Percentiles rank a stretch among this genome's conserved stretches.
Evolutionary conservation across 2,113 vertebrate species (phyloP).

Genomic region (Pluvialis apricaria): DNA sequence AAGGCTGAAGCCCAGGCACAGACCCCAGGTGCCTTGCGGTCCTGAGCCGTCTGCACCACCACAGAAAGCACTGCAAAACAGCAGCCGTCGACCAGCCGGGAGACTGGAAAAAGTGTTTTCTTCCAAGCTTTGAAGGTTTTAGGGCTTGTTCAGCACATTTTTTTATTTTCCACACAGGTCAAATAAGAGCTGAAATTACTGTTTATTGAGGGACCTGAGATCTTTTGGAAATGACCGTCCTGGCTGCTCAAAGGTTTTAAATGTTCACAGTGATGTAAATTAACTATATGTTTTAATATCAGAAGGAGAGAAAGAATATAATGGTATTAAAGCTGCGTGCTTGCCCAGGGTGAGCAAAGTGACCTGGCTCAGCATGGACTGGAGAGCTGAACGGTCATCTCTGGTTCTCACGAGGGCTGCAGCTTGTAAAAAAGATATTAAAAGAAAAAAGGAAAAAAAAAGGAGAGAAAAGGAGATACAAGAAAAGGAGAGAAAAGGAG

Average conservation of each 20-base stretch:
- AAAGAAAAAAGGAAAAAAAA: too few species aligned
- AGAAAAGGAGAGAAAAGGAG: too few species aligned
- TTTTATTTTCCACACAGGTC: background rate
- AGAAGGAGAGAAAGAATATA: background rate
- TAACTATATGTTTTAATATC: background rate
- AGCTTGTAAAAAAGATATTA: background rate
- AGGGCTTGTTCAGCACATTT: background rate
- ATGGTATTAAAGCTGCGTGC: background rate
- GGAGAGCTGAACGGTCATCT: background rate
- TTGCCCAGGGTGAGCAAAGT: background rate
- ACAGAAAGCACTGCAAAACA: background rate
- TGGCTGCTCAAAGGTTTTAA: background rate
- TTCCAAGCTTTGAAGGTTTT: background rate
- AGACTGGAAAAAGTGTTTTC: background rate
- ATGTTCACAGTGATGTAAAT: background rate
- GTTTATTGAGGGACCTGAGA: background rate
- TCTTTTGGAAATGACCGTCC: background rate
- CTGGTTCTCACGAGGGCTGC: background rate
- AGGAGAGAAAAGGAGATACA: too few species aligned
- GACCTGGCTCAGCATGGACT: background rate
- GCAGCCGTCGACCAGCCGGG: background rate
- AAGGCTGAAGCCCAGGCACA: background rate
- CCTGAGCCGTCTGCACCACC: background rate
- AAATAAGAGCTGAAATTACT: background rate
- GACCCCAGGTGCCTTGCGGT: background rate